These are phyloP conservation scores for Fissipunctia ypsillon DNA, from an alignment of 2,888 invertebrate genomes.

Conservation along the genomic window DNA sequence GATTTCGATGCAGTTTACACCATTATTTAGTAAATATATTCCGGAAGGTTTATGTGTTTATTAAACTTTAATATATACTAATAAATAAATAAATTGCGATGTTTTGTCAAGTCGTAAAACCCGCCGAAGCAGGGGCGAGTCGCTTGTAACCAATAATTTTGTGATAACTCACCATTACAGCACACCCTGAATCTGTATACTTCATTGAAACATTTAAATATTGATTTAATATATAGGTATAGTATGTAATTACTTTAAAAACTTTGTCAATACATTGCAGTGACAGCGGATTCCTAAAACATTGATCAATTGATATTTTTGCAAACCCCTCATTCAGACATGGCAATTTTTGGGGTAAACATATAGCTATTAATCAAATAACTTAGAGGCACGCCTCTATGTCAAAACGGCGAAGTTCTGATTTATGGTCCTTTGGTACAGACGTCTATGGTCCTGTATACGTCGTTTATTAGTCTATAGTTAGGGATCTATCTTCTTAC, in stretches of 20 bases:
- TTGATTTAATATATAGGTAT: background rate
- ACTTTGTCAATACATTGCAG: background rate
- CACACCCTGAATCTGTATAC: background rate
- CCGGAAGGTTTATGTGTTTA: no score
- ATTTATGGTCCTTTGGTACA: constrained; percentile 38
- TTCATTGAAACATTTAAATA: background rate
- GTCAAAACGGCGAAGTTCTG: constrained; percentile 47
- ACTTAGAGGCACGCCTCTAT: constrained; percentile 38
- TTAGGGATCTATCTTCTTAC: background rate
- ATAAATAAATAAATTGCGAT: no score
- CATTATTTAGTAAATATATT: no score
- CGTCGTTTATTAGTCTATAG: constrained; percentile 1
- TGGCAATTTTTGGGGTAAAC: constrained; percentile 47
- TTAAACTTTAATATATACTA: no score
- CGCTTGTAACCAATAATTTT: background rate
- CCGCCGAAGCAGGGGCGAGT: no score
- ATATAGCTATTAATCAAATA: constrained; percentile 52
- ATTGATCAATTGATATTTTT: constrained; percentile 46
- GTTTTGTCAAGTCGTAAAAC: no score
- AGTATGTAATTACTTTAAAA: background rate
- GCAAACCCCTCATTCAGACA: constrained; percentile 23
- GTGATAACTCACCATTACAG: background rate
- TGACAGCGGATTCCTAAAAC: constrained; percentile 8
- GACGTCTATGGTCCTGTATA: constrained; percentile 18
- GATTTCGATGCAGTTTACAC: no score